Percentiles rank a stretch among this genome's conserved stretches.
These are phyloP conservation scores for Celastrina argiolus DNA, from an alignment of 2,888 invertebrate genomes.

Conservation along the genomic window DNA sequence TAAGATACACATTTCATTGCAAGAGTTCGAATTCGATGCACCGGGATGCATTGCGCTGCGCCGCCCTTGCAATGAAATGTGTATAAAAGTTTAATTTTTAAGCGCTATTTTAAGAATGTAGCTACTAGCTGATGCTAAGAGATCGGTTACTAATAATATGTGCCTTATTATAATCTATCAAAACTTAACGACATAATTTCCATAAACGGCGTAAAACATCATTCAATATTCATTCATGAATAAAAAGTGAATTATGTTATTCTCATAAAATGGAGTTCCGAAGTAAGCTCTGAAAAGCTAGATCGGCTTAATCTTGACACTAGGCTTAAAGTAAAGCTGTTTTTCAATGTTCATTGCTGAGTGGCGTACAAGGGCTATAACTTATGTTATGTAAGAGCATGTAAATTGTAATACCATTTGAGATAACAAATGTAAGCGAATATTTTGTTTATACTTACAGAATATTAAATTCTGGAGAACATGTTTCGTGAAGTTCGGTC, in stretches of 20 bases:
- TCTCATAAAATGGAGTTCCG: neutral
- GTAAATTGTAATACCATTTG: neutral
- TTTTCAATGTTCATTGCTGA: neutral
- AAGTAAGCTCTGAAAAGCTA: neutral
- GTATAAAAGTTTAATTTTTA: too few species aligned
- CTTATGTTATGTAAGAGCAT: neutral
- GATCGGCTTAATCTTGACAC: constrained; percentile 1
- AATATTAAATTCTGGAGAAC: neutral
- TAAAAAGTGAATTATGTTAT: neutral
- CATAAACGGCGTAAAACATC: neutral
- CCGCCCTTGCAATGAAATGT: too few species aligned
- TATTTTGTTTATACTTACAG: neutral
- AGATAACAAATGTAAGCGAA: neutral
- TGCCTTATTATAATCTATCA: too few species aligned
- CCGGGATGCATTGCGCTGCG: too few species aligned
- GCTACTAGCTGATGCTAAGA: too few species aligned
- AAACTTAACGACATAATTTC: too few species aligned
- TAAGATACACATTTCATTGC: too few species aligned
- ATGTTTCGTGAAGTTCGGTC: too few species aligned
- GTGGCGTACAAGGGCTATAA: neutral
- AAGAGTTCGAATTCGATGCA: too few species aligned
- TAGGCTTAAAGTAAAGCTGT: neutral
- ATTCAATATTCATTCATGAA: neutral
- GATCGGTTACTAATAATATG: too few species aligned
- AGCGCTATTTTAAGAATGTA: too few species aligned